These are phyloP conservation scores for Thysanoteuthis rhombus DNA, from an alignment of 2,888 invertebrate genomes.

Conservation along the genomic window DNA sequence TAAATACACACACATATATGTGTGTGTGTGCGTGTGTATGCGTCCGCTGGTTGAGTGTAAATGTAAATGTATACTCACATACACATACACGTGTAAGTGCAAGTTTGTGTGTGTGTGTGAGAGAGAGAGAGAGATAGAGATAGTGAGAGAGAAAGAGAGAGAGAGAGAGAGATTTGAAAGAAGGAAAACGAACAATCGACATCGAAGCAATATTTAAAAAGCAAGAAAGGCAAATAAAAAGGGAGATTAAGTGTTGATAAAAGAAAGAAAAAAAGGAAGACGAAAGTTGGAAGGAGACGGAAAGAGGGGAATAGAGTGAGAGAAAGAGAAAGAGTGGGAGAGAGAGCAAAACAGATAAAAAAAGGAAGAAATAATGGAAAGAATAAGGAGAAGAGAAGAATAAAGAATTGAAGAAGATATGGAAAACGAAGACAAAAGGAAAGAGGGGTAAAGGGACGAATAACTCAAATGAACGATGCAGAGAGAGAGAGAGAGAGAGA, in stretches of 20 bases:
- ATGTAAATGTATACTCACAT: background rate
- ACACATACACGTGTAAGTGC: background rate
- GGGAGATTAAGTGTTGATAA: too few relatives aligned
- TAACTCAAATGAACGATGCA: too few relatives aligned
- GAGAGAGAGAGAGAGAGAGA: too few relatives aligned
- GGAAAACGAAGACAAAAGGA: background rate
- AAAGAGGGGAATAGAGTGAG: background rate
- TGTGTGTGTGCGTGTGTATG: background rate
- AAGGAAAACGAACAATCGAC: background rate
- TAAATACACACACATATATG: background rate
- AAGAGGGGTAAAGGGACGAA: background rate
- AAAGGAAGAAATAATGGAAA: background rate
- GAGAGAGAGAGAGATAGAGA: too few relatives aligned
- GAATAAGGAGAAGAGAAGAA: background rate
- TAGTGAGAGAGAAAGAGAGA: background rate
- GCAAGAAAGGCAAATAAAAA: too few relatives aligned
- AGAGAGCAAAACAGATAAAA: background rate
- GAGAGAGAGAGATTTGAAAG: too few relatives aligned
- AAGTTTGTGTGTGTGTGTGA: too few relatives aligned
- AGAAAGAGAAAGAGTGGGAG: background rate
- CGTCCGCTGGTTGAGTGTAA: background rate
- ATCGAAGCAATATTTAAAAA: too few relatives aligned
- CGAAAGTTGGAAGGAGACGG: background rate
- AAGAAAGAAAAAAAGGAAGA: background rate
- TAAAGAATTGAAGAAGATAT: too few relatives aligned